Evolutionary conservation across 2,888 invertebrate species (phyloP).

Genomic region (Dryocosmus kuriphilus): DNA sequence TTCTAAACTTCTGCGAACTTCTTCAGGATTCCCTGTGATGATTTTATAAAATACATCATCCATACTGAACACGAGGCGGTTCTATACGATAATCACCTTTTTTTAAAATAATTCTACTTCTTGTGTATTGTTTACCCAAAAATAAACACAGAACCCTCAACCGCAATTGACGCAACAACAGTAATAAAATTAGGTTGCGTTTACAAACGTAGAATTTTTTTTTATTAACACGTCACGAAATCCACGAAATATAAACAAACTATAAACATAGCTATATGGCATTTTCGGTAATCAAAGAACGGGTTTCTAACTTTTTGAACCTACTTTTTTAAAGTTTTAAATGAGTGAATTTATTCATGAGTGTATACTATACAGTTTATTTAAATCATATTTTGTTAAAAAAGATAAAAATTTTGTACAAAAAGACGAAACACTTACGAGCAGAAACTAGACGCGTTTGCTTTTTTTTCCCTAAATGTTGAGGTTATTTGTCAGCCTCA

Average conservation of each 20-base stretch:
- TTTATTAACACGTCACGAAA: neutral
- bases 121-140: neutral
- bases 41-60: conserved; percentile 60
- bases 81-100: neutral
- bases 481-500: neutral
- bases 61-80: neutral
- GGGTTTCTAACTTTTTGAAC: neutral
- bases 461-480: neutral
- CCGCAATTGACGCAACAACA: neutral
- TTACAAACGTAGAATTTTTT: neutral
- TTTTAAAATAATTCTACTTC: neutral
- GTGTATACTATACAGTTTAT: neutral
- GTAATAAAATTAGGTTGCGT: conserved; percentile 1
- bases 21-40: conserved; percentile 63
- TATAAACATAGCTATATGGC: neutral
- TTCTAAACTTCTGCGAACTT: conserved; percentile 67
- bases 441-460: neutral
- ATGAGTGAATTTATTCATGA: neutral
- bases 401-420: no score
- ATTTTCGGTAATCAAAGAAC: neutral
- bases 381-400: neutral
- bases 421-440: no score
- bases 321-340: neutral
- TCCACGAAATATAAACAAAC: neutral
- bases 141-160: neutral